Evolutionary conservation across 2,797 vertebrate species (phyloP).

Genomic region (Catostomus latipinnis): DNA sequence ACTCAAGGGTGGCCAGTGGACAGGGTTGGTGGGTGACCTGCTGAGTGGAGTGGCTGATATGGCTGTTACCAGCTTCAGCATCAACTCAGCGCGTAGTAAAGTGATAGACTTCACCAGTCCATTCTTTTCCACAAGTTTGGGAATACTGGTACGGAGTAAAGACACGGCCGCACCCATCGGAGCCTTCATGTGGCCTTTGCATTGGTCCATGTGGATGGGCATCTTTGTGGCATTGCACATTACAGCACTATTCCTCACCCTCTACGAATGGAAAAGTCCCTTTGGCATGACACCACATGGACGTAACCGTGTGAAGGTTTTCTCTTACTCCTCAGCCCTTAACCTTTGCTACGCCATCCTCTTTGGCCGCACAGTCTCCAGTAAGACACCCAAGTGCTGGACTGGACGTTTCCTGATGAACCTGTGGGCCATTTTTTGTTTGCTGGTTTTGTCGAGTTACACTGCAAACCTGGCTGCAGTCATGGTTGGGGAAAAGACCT

Average conservation of each 20-base stretch:
- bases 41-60: slow-evolving; percentile 86
- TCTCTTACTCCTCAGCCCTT: slow-evolving; percentile 92
- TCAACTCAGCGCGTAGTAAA: slow-evolving; percentile 88
- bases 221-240: slow-evolving; percentile 89
- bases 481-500: slow-evolving; percentile 98
- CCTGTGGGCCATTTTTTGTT: slow-evolving; percentile 97
- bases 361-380: slow-evolving; percentile 89
- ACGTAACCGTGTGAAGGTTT: slow-evolving; percentile 86
- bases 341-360: slow-evolving; percentile 93
- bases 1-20: slow-evolving; percentile 86
- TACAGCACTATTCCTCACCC: slow-evolving; percentile 88
- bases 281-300: slow-evolving; percentile 92
- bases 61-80: slow-evolving; percentile 94
- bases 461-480: slow-evolving; percentile 94
- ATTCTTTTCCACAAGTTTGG: slow-evolving; percentile 94
- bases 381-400: slow-evolving; percentile 95
- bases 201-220: slow-evolving; percentile 96
- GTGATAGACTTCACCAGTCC: slow-evolving; percentile 94
- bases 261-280: slow-evolving; percentile 93
- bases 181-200: slow-evolving; percentile 93
- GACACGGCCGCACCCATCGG: slow-evolving; percentile 88
- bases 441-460: slow-evolving; percentile 96
- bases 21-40: slow-evolving; percentile 89
- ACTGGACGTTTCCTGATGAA: slow-evolving; percentile 97
- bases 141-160: slow-evolving; percentile 87